Conservation (phyloP, 2,113 vertebrate species). For the Rhea pennata region DNA sequence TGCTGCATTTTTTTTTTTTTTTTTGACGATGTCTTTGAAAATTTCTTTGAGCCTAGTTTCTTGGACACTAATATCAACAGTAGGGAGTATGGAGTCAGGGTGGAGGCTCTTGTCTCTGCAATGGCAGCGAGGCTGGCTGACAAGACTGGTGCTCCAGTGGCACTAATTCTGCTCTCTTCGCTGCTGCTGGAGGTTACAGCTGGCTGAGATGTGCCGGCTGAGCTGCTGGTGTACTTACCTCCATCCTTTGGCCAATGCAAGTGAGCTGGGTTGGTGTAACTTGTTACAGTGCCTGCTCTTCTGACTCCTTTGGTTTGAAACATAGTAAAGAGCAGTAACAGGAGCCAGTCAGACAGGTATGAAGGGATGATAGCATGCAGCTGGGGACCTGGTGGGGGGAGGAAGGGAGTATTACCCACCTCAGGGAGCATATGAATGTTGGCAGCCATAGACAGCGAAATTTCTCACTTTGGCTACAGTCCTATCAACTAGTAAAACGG, state of each 20-base stretch:
- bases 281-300: no score
- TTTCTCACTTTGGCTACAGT: background rate
- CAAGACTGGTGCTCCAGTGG: background rate
- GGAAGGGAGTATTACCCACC: background rate
- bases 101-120: background rate
- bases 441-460: background rate
- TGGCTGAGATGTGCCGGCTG: no score
- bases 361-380: background rate
- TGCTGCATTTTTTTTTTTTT: background rate
- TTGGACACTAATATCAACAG: background rate
- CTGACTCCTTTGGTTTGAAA: no score
- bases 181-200: no score
- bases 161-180: background rate
- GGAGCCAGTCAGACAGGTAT: background rate
- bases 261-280: no score
- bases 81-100: background rate
- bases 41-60: background rate
- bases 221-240: background rate
- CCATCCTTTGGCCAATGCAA: background rate
- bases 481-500: background rate
- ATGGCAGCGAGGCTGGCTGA: background rate
- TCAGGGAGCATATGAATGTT: background rate
- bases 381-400: background rate
- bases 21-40: background rate
- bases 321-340: background rate